Evolutionary conservation across 1,140 invertebrate genomes (phyloP).

Genomic region (Paraescarpia echinospica): DNA sequence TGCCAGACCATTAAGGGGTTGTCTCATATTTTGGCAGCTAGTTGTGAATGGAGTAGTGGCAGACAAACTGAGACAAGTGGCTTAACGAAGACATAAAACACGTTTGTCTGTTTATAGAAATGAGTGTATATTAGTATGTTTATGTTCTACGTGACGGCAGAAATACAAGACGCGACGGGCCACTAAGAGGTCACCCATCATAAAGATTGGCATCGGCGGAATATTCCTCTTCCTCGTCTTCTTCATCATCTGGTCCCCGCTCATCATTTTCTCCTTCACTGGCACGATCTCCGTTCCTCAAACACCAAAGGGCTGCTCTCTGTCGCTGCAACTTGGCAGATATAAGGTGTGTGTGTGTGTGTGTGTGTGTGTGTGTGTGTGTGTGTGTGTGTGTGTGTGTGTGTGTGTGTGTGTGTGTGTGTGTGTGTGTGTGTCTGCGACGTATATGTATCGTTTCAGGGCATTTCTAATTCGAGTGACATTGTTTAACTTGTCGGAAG

Average conservation of each 20-base stretch:
- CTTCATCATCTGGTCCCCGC: conserved; percentile 95
- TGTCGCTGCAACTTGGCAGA: conserved; percentile 79
- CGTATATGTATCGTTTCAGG: too few relatives aligned
- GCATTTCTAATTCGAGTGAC: too few relatives aligned
- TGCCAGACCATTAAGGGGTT: too few relatives aligned
- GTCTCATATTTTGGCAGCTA: too few relatives aligned
- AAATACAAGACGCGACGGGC: conserved; percentile 90
- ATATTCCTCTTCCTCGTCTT: conserved; percentile 84
- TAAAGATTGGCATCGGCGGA: conserved; percentile 91
- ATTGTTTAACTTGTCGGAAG: too few relatives aligned
- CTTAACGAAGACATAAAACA: too few relatives aligned
- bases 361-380: too few relatives aligned
- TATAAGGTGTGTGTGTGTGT: conserved; percentile 21
- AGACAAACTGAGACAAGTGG: too few relatives aligned
- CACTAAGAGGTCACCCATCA: conserved; percentile 73
- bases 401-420: too few relatives aligned
- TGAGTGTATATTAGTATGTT: not conserved
- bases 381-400: too few relatives aligned
- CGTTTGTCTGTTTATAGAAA: not conserved
- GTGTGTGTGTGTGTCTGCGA: too few relatives aligned
- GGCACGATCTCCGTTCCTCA: conserved; percentile 89
- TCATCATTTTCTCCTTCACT: conserved; percentile 93
- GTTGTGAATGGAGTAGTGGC: too few relatives aligned
- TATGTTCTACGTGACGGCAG: conserved; percentile 29
- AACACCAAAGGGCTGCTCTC: conserved; percentile 79